Evolutionary conservation across 2,888 invertebrate genomes (phyloP).

Genomic region (Drosophila eohydei): DNA sequence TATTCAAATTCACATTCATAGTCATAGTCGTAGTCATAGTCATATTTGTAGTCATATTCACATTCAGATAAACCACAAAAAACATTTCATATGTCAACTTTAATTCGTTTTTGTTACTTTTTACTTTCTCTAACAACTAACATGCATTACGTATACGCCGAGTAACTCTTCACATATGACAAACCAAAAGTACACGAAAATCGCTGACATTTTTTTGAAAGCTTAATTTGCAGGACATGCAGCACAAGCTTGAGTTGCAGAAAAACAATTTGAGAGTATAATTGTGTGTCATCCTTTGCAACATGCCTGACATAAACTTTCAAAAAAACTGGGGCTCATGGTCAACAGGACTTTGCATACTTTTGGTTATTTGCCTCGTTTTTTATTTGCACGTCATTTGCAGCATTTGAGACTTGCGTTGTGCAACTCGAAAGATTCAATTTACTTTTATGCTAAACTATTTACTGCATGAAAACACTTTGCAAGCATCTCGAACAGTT

Average conservation of each 20-base stretch:
- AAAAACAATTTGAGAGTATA: slow-evolving; percentile 26
- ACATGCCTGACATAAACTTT: slow-evolving; percentile 66
- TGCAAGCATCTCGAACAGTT: slow-evolving; percentile 48
- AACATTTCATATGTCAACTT: slow-evolving; percentile 23
- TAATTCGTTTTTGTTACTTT: not conserved
- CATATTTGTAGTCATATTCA: slow-evolving; percentile 5
- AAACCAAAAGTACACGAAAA: slow-evolving; percentile 75
- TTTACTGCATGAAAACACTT: slow-evolving; percentile 53
- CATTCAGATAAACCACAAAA: slow-evolving; percentile 15
- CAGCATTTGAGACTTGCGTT: slow-evolving; percentile 35
- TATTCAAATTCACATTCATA: not conserved
- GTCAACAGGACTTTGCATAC: slow-evolving; percentile 75
- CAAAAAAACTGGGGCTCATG: slow-evolving; percentile 80
- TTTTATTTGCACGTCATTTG: slow-evolving; percentile 15
- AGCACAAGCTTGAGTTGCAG: slow-evolving; percentile 26
- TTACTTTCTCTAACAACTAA: slow-evolving; percentile 26
- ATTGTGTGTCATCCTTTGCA: slow-evolving; percentile 30
- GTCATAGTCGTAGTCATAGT: not conserved
- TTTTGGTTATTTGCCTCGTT: slow-evolving; percentile 51
- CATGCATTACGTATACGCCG: slow-evolving; percentile 69
- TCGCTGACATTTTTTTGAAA: slow-evolving; percentile 71
- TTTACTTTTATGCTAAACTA: slow-evolving; percentile 16
- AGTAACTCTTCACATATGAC: slow-evolving; percentile 46
- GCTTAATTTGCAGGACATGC: slow-evolving; percentile 55
- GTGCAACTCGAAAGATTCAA: slow-evolving; percentile 1